Conservation (phyloP, 2,888 invertebrate genomes). For the Tenthredo scrophulariae region DNA sequence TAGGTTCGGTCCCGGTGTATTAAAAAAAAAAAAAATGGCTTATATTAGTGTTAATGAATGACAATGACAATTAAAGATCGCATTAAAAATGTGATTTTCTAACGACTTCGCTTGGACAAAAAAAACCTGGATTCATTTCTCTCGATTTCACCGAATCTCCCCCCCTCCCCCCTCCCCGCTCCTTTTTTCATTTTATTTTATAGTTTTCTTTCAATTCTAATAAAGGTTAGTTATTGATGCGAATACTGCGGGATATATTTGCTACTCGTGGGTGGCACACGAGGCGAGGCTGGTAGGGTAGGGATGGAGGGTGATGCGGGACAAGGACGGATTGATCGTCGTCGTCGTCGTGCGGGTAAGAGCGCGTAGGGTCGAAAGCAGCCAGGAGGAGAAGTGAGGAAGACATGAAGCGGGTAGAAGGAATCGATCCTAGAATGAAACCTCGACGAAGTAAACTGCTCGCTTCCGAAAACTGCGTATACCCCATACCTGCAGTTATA, state of each 20-base stretch:
- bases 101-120: not conserved
- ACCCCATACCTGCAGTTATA: not conserved
- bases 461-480: constrained; percentile 2
- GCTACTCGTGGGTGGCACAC: constrained; percentile 5
- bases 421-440: constrained; percentile 45
- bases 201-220: not conserved
- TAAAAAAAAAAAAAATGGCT: not conserved
- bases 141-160: not conserved
- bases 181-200: not conserved
- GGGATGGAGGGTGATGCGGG: not conserved
- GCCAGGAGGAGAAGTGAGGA: constrained; percentile 18
- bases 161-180: not conserved
- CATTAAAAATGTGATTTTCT: not conserved
- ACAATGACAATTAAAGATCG: too few relatives aligned
- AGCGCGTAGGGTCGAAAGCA: not conserved
- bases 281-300: not conserved
- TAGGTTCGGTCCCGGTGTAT: not conserved
- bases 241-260: constrained; percentile 19
- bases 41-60: not conserved
- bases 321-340: constrained; percentile 52
- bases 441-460: not conserved
- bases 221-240: constrained; percentile 12
- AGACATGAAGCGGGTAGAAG: constrained; percentile 18
- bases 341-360: constrained; percentile 23
- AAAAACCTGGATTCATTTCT: not conserved